Evolutionary conservation across 2,113 vertebrate genomes (phyloP), one percentile per base, ranked within the genome.

Genomic region (Macquaria australasica): DNA sequence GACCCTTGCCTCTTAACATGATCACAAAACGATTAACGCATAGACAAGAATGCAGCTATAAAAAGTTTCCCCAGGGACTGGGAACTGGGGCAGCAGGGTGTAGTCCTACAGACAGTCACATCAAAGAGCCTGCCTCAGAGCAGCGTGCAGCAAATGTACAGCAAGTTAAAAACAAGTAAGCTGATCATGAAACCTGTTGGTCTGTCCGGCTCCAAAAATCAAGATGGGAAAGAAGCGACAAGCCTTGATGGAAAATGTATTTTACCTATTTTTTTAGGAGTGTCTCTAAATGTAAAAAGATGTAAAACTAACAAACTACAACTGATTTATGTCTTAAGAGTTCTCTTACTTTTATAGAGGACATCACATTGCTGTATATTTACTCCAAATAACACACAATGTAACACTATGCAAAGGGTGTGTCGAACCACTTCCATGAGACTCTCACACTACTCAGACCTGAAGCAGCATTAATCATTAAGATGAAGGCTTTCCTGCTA

Each of bases 71-170:
- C 70, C 18, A 20, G 70, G 62, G 74, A 53, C 55, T 74, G 73
- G 58, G 23, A 86, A 70, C 15, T 79, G 53, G 68, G 66, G 43
- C 45, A 73, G 68, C 31, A 86, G 81, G 84, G 91, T 88, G 86
- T 81, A 90, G 87, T 72, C 51, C 43, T 48, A 25, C 68, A 84
- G 67, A 81, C 10, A 73, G 73, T 25, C 28, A 90, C 86, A 83
- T 88, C 59, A 88, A 91, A 88, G 74, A 25, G 34, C n/a, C 43
- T 70, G 64, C 31, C 34, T 69, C 45, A 76, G 39, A 80, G 72
- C 16, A 79, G 63, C 20, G 28, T 20, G 66, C 56, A 21, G 50
- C 69, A 79, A 69, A 41, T 78, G 10, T 6, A 45, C 59, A 68
- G 56, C 4, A 21, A 41, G 15, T 63, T 48, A 60, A 88, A 81